Conservation (phyloP, 1,140 invertebrate genomes). For the Orius insidiosus region DNA sequence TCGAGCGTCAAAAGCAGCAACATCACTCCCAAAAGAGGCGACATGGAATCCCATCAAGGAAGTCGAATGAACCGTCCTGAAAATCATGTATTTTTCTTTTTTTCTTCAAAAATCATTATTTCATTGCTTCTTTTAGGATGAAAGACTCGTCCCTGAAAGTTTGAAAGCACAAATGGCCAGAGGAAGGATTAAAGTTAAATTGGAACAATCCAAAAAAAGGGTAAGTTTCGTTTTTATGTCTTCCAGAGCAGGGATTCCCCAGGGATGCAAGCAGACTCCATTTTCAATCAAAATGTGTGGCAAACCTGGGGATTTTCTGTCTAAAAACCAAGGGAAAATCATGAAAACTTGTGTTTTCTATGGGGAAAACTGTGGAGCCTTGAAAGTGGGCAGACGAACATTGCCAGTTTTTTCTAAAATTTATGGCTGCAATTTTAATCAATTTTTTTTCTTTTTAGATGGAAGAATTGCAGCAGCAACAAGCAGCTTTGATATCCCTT, state of each 20-base stretch:
- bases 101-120: neutral
- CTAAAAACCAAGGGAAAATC: too few relatives aligned
- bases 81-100: neutral
- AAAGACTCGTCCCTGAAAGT: neutral
- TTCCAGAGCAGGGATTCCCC: too few relatives aligned
- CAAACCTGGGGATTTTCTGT: too few relatives aligned
- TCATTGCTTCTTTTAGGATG: neutral
- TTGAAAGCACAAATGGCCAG: conserved; percentile 18
- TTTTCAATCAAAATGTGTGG: too few relatives aligned
- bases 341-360: too few relatives aligned
- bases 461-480: conserved; percentile 15
- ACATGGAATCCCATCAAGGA: conserved; percentile 1
- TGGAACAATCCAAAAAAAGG: conserved; percentile 15
- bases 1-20: conserved; percentile 16
- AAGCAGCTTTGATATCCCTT: conserved; percentile 12
- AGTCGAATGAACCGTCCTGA: conserved; percentile 2
- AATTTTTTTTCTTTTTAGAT: conserved; percentile 9
- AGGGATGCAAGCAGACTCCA: too few relatives aligned
- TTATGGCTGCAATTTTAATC: neutral
- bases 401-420: too few relatives aligned
- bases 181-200: conserved; percentile 24
- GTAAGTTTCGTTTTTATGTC: conserved; percentile 5
- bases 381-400: too few relatives aligned
- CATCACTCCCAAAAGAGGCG: conserved; percentile 15
- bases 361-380: too few relatives aligned